Evolutionary conservation across 23 tunicate species (phyloP), one percentile per base, ranked within the genome.

Genomic region (Ciona savignyi): DNA sequence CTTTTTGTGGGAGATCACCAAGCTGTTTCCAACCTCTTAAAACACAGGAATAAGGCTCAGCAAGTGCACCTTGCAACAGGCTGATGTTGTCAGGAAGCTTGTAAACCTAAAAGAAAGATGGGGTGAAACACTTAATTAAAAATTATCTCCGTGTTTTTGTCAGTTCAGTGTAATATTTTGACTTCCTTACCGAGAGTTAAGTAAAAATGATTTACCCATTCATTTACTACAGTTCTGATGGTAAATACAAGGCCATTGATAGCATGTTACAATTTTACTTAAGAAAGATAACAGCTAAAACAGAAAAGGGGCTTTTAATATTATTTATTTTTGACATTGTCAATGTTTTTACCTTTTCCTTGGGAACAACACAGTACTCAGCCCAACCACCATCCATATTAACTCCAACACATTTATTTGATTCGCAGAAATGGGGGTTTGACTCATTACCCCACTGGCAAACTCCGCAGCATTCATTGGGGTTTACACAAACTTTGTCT

Each of bases 11-110:
- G 26, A 78, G 74, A 19, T 66, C 72, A 0, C 75, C 85, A 42
- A 89, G 33, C 60, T 73, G 65, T 34, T 73, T 84, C 97, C 97
- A 91, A 1, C 91, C 97, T 26, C 91, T 34, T 62, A 91, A 34
- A 4, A 80, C 97, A 60, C 97, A 91, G 4, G 97, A 91, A 67
- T 77, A 91, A 4, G 97, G 97, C 63, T 91, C 97, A 20, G 70
- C 82, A 48, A 91, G 33, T 15, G 97, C 86, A 4, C 88, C 97
- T 61, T 76, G 75, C 48, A 78, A 42, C 27, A 91, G 67, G 20
- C 82, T 35, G 21, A 91, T 80, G 29, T 32, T 33, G 3, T 76
- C 86, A 22, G 97, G 97, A 1, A 91, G 79, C 32, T 91, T 80
- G 77, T 80, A 71, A 23, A 80, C 91, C 97, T 91, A 35, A 32